Base-by-base conservation (phyloP, 2,797 vertebrate genomes). In the Helostoma temminkii region DNA sequence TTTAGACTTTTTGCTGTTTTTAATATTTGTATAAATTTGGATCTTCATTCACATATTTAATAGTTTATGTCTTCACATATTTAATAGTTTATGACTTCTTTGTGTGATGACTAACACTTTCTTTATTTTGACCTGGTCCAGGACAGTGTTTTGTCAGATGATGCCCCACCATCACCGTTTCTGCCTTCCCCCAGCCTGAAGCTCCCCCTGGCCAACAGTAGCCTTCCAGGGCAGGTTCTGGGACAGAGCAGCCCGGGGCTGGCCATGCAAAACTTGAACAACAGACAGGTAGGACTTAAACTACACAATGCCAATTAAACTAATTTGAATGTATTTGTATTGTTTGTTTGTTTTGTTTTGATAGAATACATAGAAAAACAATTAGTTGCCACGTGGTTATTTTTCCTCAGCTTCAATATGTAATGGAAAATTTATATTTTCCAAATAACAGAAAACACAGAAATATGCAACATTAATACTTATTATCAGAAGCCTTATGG, bases 241-340 rank as follows among this genome's bases (percentile, higher is more conserved):
- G 96, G 97, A 89, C 96, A 96, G 90, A 94, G 96, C 94, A 95
- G 96, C 92, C 95, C 95, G 89, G 97, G 96, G 94, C 95, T 98
- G 94, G 96, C 95, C 95, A 97, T 98, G 96, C 97, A 98, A 96
- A 98, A 98, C 97, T 97, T 99, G 96, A 99, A 98, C 96, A 97
- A 96, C 95, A 96, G 97, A 97, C 97, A 98, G 96, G 98, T 99
- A 94, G 67, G 12, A 24, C 11, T 28, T 49, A 30, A 6, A 30
- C 36, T 11, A 5, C 8, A 25, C 46, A 37, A 10, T 28, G n/a
- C 32, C 0, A n/a, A 11, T 43, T 9, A 34, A 12, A 18, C 16
- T 6, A 41, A 18, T 16, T 39, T 15, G 14, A 39, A 4, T n/a
- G n/a, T n/a, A n/a, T n/a, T n/a, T n/a, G n/a, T n/a, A n/a, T n/a